Evolutionary conservation across 2,113 vertebrate species (phyloP).

Genomic region (Alexandromys fortis): DNA sequence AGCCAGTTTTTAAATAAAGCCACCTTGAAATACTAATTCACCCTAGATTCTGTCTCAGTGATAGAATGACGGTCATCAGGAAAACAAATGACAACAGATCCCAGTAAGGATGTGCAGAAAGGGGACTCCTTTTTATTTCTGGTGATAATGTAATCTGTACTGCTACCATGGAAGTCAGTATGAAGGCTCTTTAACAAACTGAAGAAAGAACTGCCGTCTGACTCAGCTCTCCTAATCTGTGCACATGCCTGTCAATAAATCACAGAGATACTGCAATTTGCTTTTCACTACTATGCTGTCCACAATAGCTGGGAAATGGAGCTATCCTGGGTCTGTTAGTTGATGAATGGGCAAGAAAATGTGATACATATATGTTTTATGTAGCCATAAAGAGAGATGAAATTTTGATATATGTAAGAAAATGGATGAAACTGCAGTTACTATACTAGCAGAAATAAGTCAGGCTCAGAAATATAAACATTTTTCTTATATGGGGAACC

Average conservation of each 20-base stretch:
- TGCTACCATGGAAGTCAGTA: neutral
- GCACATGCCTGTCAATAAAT: no score
- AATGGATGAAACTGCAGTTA: neutral
- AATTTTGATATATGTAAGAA: neutral
- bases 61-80: neutral
- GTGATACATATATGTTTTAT: neutral
- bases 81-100: neutral
- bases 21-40: neutral
- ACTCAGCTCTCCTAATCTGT: neutral
- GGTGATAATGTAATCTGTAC: neutral
- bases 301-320: neutral
- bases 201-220: neutral
- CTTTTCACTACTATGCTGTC: neutral
- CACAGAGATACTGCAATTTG: neutral
- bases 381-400: neutral
- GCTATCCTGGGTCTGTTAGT: neutral
- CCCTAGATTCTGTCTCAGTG: neutral
- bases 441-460: neutral
- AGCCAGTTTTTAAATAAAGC: neutral
- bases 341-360: neutral
- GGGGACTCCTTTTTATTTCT: neutral
- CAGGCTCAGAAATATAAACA: neutral
- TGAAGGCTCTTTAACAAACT: no score
- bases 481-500: neutral
- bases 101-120: neutral